Conservation (phyloP, 2,113 vertebrate genomes). For the Catagonus wagneri region DNA sequence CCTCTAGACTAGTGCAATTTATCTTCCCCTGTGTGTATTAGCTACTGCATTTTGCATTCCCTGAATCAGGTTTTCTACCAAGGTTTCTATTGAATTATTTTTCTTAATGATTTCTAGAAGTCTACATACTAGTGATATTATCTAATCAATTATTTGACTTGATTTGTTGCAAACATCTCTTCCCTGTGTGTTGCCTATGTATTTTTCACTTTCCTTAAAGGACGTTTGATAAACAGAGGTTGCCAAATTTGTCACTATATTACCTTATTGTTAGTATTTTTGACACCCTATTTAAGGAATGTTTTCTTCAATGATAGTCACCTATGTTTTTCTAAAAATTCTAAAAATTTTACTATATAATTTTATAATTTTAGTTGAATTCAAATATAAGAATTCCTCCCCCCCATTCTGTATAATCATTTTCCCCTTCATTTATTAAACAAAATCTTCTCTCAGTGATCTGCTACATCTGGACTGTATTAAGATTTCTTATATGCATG, state of each 20-base stretch:
- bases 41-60: background rate
- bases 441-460: background rate
- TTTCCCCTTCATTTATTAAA: background rate
- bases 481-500: background rate
- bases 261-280: background rate
- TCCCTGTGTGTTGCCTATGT: background rate
- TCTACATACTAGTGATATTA: background rate
- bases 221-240: background rate
- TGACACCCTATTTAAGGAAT: background rate
- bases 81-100: constrained; percentile 18
- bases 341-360: background rate
- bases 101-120: background rate
- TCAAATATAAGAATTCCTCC: background rate
- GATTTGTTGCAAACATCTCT: background rate
- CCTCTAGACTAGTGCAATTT: background rate
- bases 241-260: background rate
- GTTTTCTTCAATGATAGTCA: background rate
- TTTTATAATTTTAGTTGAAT: constrained; percentile 49
- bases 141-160: constrained; percentile 2
- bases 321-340: background rate
- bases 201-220: background rate
- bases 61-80: background rate
- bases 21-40: background rate
- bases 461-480: background rate
- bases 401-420: background rate